A percentile compares a stretch with the other conserved stretches of the same genome.
phyloP scores from a whole-genome alignment of 23 tunicate species.

The Trididemnum miniatum region DNA sequence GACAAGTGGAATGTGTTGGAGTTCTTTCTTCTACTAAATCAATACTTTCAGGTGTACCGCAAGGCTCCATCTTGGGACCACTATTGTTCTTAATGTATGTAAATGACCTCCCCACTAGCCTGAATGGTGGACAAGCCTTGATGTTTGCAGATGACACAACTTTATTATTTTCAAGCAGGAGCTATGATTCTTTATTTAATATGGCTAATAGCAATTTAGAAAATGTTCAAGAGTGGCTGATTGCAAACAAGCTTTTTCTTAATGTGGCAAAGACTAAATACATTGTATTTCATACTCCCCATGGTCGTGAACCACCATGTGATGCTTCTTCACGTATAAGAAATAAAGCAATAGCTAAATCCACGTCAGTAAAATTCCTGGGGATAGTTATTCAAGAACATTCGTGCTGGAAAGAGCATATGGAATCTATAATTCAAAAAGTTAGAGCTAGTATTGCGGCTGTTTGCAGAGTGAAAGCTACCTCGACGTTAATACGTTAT shows the following conservation, averaged over 20 bases:
- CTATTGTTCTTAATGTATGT: conserved; percentile 12
- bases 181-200: background rate
- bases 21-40: background rate
- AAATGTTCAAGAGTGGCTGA: background rate
- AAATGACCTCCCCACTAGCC: background rate
- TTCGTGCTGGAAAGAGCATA: background rate
- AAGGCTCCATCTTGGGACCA: conserved; percentile 31
- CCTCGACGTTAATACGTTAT: too few species aligned
- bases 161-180: background rate
- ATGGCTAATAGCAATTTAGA: background rate
- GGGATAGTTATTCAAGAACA: background rate
- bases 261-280: conserved; percentile 10
- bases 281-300: background rate
- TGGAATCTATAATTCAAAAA: background rate
- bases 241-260: background rate
- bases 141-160: conserved; percentile 38
- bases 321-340: background rate
- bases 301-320: background rate
- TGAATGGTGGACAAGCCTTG: background rate
- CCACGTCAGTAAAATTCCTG: background rate
- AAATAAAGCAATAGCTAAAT: background rate
- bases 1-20: background rate
- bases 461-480: too few species aligned
- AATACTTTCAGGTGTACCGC: conserved; percentile 11
- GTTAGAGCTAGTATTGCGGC: background rate